phyloP scores from a whole-genome alignment of 2,888 invertebrate species.

The Cephus sareptanus region DNA sequence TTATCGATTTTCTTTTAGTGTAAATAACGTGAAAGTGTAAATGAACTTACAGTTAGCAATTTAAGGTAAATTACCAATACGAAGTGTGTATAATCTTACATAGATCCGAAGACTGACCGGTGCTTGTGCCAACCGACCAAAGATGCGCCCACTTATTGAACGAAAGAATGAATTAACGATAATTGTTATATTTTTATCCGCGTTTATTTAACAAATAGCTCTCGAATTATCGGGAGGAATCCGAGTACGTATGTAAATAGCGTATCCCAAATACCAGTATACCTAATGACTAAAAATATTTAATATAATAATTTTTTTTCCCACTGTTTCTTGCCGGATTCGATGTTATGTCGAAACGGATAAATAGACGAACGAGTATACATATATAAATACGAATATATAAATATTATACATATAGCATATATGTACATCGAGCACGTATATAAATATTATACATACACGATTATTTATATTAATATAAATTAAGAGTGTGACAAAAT shows the following conservation, averaged over 20 bases:
- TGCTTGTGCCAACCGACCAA: conserved; percentile 64
- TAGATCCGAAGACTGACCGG: conserved; percentile 64
- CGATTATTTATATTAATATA: conserved; percentile 53
- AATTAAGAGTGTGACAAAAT: conserved; percentile 40
- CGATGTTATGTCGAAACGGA: conserved; percentile 11
- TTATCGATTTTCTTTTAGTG: conserved; percentile 21
- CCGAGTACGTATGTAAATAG: conserved; percentile 21
- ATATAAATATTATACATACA: conserved; percentile 18
- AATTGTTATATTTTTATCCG: conserved; percentile 35
- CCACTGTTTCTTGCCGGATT: conserved; percentile 5
- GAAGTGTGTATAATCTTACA: conserved; percentile 43
- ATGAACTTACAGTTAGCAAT: conserved; percentile 2
- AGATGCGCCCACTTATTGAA: conserved; percentile 41
- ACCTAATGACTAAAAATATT: conserved; percentile 11
- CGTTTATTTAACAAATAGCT: conserved; percentile 26
- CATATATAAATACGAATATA: conserved; percentile 38
- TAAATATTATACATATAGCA: conserved; percentile 29
- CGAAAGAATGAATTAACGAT: conserved; percentile 25
- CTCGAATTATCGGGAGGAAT: conserved; percentile 8
- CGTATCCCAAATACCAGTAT: conserved; percentile 21
- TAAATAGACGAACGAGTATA: conserved; percentile 17
- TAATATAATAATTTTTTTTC: conserved; percentile 6
- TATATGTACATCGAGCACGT: conserved; percentile 11
- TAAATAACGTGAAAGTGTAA: conserved; percentile 35
- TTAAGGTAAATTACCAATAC: conserved; percentile 1